Evolutionary conservation across 2,888 invertebrate genomes (phyloP), one percentile per base, ranked within the genome.

Genomic region (Blastobasis adustella): DNA sequence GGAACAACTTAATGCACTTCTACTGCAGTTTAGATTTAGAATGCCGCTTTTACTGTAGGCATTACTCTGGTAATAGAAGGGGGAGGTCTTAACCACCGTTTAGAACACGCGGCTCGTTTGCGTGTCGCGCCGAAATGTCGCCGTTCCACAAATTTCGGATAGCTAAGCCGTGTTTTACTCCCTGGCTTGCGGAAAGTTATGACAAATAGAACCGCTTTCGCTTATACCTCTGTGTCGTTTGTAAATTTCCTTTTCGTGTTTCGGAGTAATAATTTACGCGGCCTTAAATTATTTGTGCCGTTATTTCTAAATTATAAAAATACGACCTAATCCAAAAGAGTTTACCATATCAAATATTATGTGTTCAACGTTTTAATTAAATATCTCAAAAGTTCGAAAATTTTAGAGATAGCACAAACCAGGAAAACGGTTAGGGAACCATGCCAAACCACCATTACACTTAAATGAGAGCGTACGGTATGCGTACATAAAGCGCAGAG

Each of bases 1-100:
- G 62, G 54, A 68, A 66, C 57, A 64, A 64, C 63, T 70, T 66
- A 47, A 41, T 53, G 55, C 50, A 53, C 51, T 55, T 55, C 53
- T 53, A 51, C 49, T 55, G 53, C 50, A 49, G 41, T 48, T 37
- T 40, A 45, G 47, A 47, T 49, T 54, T 54, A 50, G 50, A 47
- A 46, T 47, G 45, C 47, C 37, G 47, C 38, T 45, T 42, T 53
- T 53, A 53, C 45, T 47, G 45, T 47, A 45, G 50, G 48, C 50
- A 53, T 53, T 46, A 53, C 50, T 50, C 41, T 9, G 47, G 41
- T 47, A 48, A 50, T 48, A 53, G 48, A 37, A 6, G 10, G 23
- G 23, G 23, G 23, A 23, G 23, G 23, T 23, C 23, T 23, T 23
- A 23, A 23, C 23, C 23, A 23, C 23, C 23, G 23, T 23, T 23